Base-by-base conservation (phyloP, 2,888 invertebrate species). In the Panzeria rudis region DNA sequence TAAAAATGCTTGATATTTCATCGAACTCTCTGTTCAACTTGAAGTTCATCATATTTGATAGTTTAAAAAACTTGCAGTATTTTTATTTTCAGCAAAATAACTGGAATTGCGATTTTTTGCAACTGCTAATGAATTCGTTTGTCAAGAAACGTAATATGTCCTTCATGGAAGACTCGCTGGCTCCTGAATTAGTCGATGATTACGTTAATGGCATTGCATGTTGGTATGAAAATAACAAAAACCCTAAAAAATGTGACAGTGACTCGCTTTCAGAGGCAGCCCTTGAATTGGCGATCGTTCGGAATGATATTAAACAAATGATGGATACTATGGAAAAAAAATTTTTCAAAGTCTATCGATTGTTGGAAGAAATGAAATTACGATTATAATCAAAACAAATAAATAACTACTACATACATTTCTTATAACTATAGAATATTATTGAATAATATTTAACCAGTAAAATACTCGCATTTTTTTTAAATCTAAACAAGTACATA, bases 51-150 rank as follows among this genome's bases (percentile, higher is more conserved):
- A 88, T 91, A 56, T 92, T 92, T 86, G 91, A 92, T 23, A 90
- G 87, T 73, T 83, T 92, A 32, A 91, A 91, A 88, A 86, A 89
- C 17, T 84, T 92, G 88, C 89, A 91, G 87, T 92, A 91, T 87
- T 92, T 92, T 86, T 89, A 92, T 87, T 92, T 92, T 87, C 90
- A 92, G 84, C 89, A 89, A 86, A 92, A 92, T 73, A 92, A 92
- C 66, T 92, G 92, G 92, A 92, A 92, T 50, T 92, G 92, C 73
- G 92, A 92, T 69, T 92, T 92, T 56, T 86, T 92, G 50, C 92
- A 92, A 81, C 82, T 92, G 62, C 59, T 92, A 66, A 92, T 92
- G 91, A 91, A 87, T 59, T 91, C 92, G 32, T 90, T 91, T 84
- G 91, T 92, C 0, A 91, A 92, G 62, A 89, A 89, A 11, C 89